Percentiles rank a stretch among this genome's conserved stretches.
These are phyloP conservation scores for Echinometra lucunter DNA, from an alignment of 53 echinoderm and acorn worm species.

Conservation along the genomic window DNA sequence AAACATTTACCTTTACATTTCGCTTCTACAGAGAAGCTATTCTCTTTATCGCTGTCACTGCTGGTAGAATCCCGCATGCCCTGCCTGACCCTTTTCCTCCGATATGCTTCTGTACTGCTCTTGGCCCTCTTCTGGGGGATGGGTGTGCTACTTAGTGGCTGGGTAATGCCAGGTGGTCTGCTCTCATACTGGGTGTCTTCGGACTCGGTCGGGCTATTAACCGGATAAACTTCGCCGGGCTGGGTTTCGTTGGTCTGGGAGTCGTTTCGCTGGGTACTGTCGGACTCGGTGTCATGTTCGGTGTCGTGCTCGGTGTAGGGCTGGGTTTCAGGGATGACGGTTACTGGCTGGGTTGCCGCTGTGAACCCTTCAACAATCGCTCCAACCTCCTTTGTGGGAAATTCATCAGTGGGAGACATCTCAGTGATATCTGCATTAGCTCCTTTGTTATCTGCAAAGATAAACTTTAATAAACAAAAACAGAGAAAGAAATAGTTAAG, in stretches of 20 bases:
- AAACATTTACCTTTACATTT: neutral
- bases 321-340: neutral
- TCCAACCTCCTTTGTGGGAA: neutral
- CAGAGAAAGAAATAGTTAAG: neutral
- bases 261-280: too few relatives aligned
- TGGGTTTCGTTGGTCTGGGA: too few relatives aligned
- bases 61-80: too few relatives aligned
- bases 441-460: neutral
- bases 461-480: neutral
- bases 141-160: neutral
- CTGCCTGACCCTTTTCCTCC: neutral
- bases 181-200: neutral
- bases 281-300: too few relatives aligned
- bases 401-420: neutral
- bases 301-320: too few relatives aligned
- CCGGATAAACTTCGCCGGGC: too few relatives aligned
- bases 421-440: neutral
- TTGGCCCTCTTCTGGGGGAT: neutral
- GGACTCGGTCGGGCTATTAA: too few relatives aligned
- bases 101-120: neutral
- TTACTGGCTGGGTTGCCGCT: neutral
- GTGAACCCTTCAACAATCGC: neutral
- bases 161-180: neutral
- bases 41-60: neutral
- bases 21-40: conserved; percentile 3